A percentile compares a stretch with the other conserved stretches of the same genome.
These are phyloP conservation scores for Microplitis mediator DNA, from an alignment of 1,140 invertebrate genomes.

Conservation along the genomic window DNA sequence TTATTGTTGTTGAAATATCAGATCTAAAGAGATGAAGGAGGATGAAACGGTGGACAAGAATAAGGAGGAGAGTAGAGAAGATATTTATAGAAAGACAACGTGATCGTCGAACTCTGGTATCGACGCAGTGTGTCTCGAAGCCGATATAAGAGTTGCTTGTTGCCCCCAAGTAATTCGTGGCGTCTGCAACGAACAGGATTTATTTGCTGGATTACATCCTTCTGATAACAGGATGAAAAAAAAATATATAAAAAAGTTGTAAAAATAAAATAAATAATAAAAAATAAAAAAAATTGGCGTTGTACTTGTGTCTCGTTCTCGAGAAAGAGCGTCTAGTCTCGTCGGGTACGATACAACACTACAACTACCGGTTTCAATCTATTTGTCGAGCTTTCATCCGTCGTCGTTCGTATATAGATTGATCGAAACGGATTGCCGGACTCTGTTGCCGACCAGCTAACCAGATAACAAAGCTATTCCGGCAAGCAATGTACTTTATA, in stretches of 20 bases:
- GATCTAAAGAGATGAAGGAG: conserved; percentile 1
- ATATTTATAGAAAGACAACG: background rate
- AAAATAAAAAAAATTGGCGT: conserved; percentile 13
- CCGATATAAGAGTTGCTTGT: conserved; percentile 10
- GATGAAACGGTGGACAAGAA: background rate
- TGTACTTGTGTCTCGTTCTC: conserved; percentile 10
- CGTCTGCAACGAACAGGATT: conserved; percentile 46
- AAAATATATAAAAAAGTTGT: conserved; percentile 39
- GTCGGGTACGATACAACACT: background rate
- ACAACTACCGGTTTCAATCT: conserved; percentile 38
- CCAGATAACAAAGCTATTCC: conserved; percentile 51
- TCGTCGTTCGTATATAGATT: conserved; percentile 41
- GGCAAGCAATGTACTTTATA: background rate
- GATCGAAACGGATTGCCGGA: conserved; percentile 50
- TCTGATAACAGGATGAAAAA: conserved; percentile 39
- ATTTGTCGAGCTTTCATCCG: conserved; percentile 46
- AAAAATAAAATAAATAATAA: conserved; percentile 32
- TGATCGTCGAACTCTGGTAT: conserved; percentile 35
- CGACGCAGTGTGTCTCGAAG: conserved; percentile 34
- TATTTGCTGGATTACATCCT: conserved; percentile 47
- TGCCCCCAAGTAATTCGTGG: conserved; percentile 23
- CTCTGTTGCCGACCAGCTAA: conserved; percentile 45
- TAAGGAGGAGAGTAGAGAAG: background rate
- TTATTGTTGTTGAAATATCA: conserved; percentile 27
- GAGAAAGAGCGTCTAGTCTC: conserved; percentile 14